Evolutionary conservation across 2,113 vertebrate species (phyloP).

Genomic region (Holacanthus passer): DNA sequence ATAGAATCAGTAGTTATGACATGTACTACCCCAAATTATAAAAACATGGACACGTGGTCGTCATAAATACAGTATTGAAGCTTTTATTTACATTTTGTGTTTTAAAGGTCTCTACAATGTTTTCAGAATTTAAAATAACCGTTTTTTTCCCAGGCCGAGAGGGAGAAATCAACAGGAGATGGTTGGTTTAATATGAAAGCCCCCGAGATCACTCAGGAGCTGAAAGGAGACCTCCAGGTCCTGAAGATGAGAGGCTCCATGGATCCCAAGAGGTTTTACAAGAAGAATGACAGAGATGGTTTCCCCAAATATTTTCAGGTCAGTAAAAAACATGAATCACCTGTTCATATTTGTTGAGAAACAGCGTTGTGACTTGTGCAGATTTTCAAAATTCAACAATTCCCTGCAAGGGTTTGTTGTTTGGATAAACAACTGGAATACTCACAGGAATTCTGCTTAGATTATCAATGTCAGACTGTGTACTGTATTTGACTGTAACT

Average conservation of each 20-base stretch:
- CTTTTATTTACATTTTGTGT: not conserved
- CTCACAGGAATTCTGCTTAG: not conserved
- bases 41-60: not conserved
- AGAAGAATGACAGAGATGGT: conserved; percentile 96
- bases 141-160: conserved; percentile 85
- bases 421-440: too few relatives aligned
- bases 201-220: conserved; percentile 91
- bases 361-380: not conserved
- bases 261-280: conserved; percentile 97
- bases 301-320: conserved; percentile 98
- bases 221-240: conserved; percentile 92
- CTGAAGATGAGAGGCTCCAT: conserved; percentile 93
- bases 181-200: conserved; percentile 98
- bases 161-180: conserved; percentile 90
- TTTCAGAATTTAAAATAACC: not conserved
- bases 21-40: not conserved
- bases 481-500: not conserved
- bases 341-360: not conserved
- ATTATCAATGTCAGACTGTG: not conserved
- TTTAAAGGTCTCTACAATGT: not conserved
- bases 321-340: conserved; percentile 4
- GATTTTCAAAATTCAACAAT: too few relatives aligned
- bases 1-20: not conserved
- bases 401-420: not conserved
- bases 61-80: not conserved